Evolutionary conservation across 1,140 invertebrate genomes (phyloP).

Genomic region (Chionoecetes opilio): DNA sequence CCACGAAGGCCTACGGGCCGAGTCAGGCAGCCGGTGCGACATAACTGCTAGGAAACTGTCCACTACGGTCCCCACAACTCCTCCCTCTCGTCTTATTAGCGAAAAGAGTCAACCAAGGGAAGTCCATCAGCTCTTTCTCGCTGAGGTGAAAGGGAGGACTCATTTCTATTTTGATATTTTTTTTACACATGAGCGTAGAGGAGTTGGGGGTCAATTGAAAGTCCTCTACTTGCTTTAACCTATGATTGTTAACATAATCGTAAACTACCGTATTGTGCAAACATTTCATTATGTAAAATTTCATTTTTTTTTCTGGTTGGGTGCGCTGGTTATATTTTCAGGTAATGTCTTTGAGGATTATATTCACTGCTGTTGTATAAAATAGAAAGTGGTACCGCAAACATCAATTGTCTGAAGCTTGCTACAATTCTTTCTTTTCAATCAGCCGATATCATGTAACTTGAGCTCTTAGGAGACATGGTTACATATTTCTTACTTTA

Average conservation of each 20-base stretch:
- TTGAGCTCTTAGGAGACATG: background rate
- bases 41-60: constrained; percentile 67
- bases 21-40: constrained; percentile 61
- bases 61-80: constrained; percentile 65
- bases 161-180: constrained; percentile 4
- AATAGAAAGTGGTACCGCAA: constrained; percentile 61
- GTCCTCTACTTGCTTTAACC: constrained; percentile 69
- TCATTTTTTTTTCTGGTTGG: constrained; percentile 23
- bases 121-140: background rate
- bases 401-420: constrained; percentile 42
- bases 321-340: constrained; percentile 41
- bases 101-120: constrained; percentile 33
- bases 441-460: background rate
- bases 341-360: constrained; percentile 60
- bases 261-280: constrained; percentile 71
- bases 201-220: constrained; percentile 62
- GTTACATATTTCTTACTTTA: background rate
- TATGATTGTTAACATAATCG: constrained; percentile 68
- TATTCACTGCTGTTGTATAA: constrained; percentile 54
- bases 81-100: constrained; percentile 33
- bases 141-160: background rate
- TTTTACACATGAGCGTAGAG: constrained; percentile 46
- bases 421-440: background rate
- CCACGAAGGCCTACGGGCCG: constrained; percentile 54
- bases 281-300: constrained; percentile 1